Percentiles rank a stretch among this genome's conserved stretches.
Evolutionary conservation across 2,113 vertebrate species (phyloP).

Genomic region (Calypte anna): DNA sequence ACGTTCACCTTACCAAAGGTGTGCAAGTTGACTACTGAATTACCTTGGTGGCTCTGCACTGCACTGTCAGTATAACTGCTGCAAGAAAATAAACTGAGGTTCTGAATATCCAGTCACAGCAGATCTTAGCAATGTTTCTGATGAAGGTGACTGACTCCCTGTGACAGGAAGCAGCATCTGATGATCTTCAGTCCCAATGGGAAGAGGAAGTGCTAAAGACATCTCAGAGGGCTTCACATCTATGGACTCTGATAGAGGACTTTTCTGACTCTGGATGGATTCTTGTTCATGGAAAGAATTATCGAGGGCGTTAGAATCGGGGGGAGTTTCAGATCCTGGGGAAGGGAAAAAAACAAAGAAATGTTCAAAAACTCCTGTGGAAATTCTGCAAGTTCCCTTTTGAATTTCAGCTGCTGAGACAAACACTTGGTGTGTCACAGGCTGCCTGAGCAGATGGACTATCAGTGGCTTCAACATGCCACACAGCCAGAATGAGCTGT

Average conservation of each 20-base stretch:
- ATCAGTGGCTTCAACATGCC: neutral
- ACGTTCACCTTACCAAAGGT: conserved; percentile 50
- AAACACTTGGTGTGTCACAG: neutral
- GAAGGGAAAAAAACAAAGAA: neutral
- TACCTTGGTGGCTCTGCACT: neutral
- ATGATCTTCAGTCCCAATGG: conserved; percentile 80
- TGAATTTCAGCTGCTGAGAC: neutral
- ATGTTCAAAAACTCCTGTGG: neutral
- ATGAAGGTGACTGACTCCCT: conserved; percentile 76
- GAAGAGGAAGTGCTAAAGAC: conserved; percentile 78
- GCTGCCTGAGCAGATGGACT: neutral
- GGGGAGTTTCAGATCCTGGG: conserved; percentile 74
- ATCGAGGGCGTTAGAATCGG: conserved; percentile 67
- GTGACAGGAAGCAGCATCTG: conserved; percentile 80
- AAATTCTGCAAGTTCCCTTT: neutral
- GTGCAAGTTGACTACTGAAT: neutral
- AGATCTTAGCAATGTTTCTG: conserved; percentile 77
- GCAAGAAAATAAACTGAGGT: conserved; percentile 85
- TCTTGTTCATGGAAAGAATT: conserved; percentile 76
- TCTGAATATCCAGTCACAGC: conserved; percentile 80
- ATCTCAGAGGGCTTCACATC: conserved; percentile 83
- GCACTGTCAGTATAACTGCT: conserved; percentile 80
- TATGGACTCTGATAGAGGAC: conserved; percentile 74
- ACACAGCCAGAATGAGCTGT: neutral
- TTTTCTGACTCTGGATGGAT: conserved; percentile 75